These are phyloP conservation scores for Margarornis squamiger DNA, from an alignment of 2,797 vertebrate species.

Conservation along the genomic window DNA sequence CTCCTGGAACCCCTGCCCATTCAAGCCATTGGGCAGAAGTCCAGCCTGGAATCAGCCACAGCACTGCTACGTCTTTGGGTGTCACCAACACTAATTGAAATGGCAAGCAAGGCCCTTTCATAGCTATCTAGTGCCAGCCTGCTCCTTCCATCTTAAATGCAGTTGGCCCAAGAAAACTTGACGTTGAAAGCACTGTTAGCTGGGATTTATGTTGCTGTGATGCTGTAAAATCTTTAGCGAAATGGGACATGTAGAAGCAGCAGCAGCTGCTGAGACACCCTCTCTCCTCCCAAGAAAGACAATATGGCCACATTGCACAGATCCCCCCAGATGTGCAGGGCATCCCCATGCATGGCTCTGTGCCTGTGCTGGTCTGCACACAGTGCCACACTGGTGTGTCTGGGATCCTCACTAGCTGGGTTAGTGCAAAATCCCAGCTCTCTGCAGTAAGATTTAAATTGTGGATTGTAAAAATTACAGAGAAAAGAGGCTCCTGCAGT, in stretches of 20 bases:
- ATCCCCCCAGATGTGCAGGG: not conserved
- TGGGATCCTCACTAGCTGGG: not conserved
- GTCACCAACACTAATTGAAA: not conserved
- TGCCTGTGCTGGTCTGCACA: not conserved
- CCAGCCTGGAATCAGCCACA: not conserved
- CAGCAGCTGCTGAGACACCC: not conserved
- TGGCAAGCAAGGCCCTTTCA: not conserved
- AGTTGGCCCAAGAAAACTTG: not conserved
- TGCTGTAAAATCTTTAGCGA: not conserved
- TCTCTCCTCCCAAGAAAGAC: not conserved
- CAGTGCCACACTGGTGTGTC: not conserved
- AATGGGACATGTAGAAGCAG: not conserved
- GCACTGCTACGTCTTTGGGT: not conserved
- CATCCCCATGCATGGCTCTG: accelerated
- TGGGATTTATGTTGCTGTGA: not conserved
- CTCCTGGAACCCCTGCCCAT: not conserved
- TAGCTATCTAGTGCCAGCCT: not conserved
- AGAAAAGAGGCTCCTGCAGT: not conserved
- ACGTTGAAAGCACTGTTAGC: not conserved
- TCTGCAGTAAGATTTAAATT: not conserved
- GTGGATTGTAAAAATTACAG: not conserved
- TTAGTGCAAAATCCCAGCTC: not conserved
- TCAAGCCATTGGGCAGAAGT: not conserved
- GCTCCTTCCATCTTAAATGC: not conserved
- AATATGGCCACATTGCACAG: not conserved